Conservation (phyloP, 2,113 vertebrate genomes). For the Halcyon malimbica region DNA sequence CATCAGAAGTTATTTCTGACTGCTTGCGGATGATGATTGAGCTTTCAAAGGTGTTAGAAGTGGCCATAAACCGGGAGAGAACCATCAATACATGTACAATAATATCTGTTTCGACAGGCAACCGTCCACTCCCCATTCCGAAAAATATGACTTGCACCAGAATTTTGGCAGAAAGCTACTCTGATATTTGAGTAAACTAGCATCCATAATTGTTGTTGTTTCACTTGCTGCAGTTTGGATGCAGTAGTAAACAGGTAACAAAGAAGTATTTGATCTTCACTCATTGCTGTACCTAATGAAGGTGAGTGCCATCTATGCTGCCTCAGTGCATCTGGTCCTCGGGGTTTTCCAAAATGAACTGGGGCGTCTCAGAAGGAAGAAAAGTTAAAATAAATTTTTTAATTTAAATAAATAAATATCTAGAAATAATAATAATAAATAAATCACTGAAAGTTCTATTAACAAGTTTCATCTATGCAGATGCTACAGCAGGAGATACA, state of each 20-base stretch:
- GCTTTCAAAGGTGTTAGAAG: conserved; percentile 14
- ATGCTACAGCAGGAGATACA: neutral
- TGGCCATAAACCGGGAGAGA: neutral
- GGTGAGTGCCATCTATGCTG: neutral
- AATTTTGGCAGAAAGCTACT: neutral
- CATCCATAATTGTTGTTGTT: neutral
- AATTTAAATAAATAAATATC: too few species aligned
- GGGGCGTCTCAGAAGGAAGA: neutral
- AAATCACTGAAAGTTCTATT: neutral
- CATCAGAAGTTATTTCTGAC: neutral
- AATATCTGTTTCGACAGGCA: neutral
- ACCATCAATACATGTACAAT: neutral
- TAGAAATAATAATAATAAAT: too few species aligned
- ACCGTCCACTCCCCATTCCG: neutral
- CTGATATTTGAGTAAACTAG: neutral
- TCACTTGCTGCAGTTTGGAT: neutral
- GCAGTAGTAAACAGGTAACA: neutral
- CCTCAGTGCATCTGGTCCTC: neutral
- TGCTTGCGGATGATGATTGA: neutral
- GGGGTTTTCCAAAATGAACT: neutral
- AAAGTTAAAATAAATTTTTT: neutral
- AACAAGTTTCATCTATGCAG: neutral
- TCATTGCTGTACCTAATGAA: neutral
- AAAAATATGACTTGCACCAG: neutral
- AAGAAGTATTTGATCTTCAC: neutral